A percentile compares a stretch with the other conserved stretches of the same genome.
These are phyloP conservation scores for Karalla daura DNA, from an alignment of 2,797 vertebrate genomes.

Conservation along the genomic window DNA sequence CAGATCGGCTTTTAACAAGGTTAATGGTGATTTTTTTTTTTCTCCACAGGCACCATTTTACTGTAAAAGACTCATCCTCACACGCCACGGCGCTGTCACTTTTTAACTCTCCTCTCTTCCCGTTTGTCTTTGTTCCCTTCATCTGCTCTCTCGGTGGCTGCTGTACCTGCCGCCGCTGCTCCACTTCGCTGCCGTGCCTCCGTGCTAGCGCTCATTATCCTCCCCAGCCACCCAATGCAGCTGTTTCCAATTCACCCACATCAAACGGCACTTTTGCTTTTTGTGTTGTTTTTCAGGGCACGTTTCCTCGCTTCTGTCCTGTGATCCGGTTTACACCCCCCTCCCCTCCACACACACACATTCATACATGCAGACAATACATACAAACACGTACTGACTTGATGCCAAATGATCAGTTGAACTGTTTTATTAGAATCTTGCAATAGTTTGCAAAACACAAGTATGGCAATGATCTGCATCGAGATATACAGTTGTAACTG, in stretches of 20 bases:
- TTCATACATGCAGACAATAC: constrained; percentile 2
- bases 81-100: constrained; percentile 50
- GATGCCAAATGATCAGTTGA: constrained; percentile 53
- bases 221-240: constrained; percentile 60
- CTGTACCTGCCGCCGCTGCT: constrained; percentile 60
- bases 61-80: constrained; percentile 59
- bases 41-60: constrained; percentile 68
- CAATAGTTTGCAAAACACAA: constrained; percentile 96
- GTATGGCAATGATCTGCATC: constrained; percentile 94
- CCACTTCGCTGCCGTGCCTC: constrained; percentile 43
- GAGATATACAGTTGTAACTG: constrained; percentile 96
- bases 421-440: constrained; percentile 97
- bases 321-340: constrained; percentile 6
- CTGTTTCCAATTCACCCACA: constrained; percentile 62
- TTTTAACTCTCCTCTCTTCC: constrained; percentile 36
- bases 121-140: constrained; percentile 40
- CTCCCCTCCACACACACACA: neutral
- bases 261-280: constrained; percentile 24
- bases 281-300: constrained; percentile 30
- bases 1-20: constrained; percentile 78
- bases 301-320: constrained; percentile 36
- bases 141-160: constrained; percentile 35
- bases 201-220: constrained; percentile 55
- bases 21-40: constrained; percentile 78
- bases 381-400: constrained; percentile 35